Evolutionary conservation across 2,797 vertebrate genomes (phyloP), one percentile per base, ranked within the genome.

Genomic region (Myotis planiceps): DNA sequence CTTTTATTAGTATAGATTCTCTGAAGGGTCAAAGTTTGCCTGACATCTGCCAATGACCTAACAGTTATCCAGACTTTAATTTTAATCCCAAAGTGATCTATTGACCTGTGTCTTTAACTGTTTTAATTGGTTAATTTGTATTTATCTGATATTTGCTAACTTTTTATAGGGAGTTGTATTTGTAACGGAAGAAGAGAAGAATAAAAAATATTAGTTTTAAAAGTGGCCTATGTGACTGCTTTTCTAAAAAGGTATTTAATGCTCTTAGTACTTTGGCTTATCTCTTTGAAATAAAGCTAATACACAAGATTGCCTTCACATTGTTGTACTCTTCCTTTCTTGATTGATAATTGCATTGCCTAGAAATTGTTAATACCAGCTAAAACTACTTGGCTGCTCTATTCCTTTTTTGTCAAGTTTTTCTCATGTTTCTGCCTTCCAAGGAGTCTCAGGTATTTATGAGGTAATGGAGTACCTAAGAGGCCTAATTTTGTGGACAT

Each of bases 241-340:
- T 97, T 97, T 97, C 97, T 97, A 97, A 97, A 97, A 97, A 97
- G 97, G 96, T 97, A 97, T 97, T 97, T 97, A 97, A 97, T 97
- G 97, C 69, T 97, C 97, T 97, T 93, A 96, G 97, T 97, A 97
- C 81, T 97, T 97, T 97, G 97, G 97, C 97, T 97, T 97, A 93
- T 95, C 97, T 97, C 97, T 97, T 95, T 97, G 97, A 97, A 97
- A 97, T 97, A 97, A 97, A 97, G 96, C 96, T 97, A 95, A 96
- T 96, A 92, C 90, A 90, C 93, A 97, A 96, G 97, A 95, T 90
- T 97, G 93, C 96, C 97, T 97, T 97, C 96, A 96, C 93, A 79
- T 95, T 97, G 81, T 93, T 96, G 88, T 97, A 71, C 51, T 96
- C 78, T 95, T 92, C 85, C 95, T 97, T 97, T 97, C 97, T 95